phyloP scores from a whole-genome alignment of 2,888 invertebrate genomes.

The Cecidostiba fungosa region DNA sequence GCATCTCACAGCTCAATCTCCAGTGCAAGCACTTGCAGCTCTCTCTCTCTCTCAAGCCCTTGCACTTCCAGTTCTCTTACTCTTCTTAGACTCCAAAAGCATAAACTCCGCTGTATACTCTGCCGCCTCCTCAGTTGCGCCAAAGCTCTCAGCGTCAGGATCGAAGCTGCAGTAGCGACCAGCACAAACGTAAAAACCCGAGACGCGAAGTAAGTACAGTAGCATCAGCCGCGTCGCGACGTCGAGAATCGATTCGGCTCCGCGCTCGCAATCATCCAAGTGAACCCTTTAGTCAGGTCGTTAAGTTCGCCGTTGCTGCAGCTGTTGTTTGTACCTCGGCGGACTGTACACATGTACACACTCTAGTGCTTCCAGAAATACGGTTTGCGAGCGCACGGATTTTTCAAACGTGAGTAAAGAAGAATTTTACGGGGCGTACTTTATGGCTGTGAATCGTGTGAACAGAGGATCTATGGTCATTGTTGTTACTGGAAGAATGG shows the following conservation, averaged over 20 bases:
- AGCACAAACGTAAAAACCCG: neutral
- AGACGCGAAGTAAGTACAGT: neutral
- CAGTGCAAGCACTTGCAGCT: neutral
- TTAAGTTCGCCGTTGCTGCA: conserved; percentile 14
- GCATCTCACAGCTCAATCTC: neutral
- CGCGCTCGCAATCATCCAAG: conserved; percentile 22
- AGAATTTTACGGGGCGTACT: neutral
- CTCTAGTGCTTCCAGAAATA: neutral
- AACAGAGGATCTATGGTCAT: no score
- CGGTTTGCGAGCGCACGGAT: neutral
- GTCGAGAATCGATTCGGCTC: neutral
- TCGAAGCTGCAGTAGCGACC: neutral
- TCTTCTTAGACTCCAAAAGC: neutral
- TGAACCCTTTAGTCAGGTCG: conserved; percentile 38
- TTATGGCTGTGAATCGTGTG: neutral
- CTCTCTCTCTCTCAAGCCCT: no score
- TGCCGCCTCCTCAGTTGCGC: neutral
- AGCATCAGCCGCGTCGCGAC: neutral
- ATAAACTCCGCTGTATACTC: neutral
- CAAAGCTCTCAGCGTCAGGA: neutral
- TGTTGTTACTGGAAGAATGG: neutral
- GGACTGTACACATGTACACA: neutral
- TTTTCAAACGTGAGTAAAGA: neutral
- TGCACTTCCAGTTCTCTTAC: neutral
- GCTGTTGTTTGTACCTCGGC: neutral